These are phyloP conservation scores for Leptothorax acervorum DNA, from an alignment of 2,888 invertebrate genomes.

Conservation along the genomic window DNA sequence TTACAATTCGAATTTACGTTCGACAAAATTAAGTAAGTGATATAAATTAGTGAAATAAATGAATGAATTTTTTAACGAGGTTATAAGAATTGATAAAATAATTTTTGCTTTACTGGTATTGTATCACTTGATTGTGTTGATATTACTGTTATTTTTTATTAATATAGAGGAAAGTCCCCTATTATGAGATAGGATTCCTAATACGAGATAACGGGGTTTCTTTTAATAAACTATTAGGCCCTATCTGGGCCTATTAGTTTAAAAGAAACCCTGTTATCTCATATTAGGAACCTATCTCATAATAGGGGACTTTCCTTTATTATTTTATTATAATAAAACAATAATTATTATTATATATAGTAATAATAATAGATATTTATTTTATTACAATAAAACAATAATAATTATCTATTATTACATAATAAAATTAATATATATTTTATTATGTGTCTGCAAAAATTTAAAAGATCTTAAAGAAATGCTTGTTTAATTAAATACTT, in stretches of 20 bases:
- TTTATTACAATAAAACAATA: background rate
- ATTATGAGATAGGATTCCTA: too few relatives aligned
- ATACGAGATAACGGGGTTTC: too few relatives aligned
- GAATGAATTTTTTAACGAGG: background rate
- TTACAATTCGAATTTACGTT: conserved; percentile 4
- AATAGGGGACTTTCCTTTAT: background rate
- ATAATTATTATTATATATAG: too few relatives aligned
- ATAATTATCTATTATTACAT: background rate
- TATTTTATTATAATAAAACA: background rate
- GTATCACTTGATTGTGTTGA: background rate
- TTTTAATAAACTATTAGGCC: too few relatives aligned
- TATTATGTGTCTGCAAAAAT: background rate
- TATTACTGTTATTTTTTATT: background rate
- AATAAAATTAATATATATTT: background rate
- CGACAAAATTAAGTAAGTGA: background rate
- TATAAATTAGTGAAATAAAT: background rate
- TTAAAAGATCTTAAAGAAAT: background rate
- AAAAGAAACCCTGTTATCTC: too few relatives aligned
- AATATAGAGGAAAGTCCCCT: background rate
- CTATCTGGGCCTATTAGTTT: too few relatives aligned
- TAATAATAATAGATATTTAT: too few relatives aligned
- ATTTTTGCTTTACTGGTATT: background rate
- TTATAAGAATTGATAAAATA: background rate
- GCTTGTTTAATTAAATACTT: background rate
- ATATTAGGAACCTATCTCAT: too few relatives aligned